Percentiles rank a stretch among this genome's conserved stretches.
phyloP scores from a whole-genome alignment of 2,888 invertebrate species.

The Spodoptera picta region DNA sequence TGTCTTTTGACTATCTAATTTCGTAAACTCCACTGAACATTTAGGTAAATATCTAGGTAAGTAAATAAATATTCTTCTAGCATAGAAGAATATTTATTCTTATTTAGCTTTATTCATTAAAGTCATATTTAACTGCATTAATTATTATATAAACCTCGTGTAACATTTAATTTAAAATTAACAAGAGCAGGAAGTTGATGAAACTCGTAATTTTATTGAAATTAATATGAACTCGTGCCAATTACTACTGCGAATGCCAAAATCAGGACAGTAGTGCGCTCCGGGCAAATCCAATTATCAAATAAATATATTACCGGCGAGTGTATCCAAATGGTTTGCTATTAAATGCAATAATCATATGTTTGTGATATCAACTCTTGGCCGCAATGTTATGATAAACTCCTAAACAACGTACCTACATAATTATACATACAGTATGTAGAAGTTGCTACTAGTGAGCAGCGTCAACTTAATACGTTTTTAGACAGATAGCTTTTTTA shows the following conservation, averaged over 20 bases:
- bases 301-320: constrained; percentile 20
- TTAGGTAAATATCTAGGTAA: too few species aligned
- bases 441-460: too few species aligned
- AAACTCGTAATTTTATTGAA: constrained; percentile 14
- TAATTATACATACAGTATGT: too few species aligned
- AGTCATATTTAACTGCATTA: too few species aligned
- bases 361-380: neutral
- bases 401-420: neutral
- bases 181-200: constrained; percentile 15
- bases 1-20: too few species aligned
- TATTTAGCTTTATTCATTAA: too few species aligned
- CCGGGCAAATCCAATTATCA: constrained; percentile 19
- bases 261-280: constrained; percentile 8
- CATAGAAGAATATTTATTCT: too few species aligned
- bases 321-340: constrained; percentile 28
- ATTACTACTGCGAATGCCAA: constrained; percentile 22
- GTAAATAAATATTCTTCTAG: too few species aligned
- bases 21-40: too few species aligned
- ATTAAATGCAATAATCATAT: constrained; percentile 37
- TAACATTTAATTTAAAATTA: constrained; percentile 15
- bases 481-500: too few species aligned
- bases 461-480: too few species aligned
- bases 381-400: constrained; percentile 2
- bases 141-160: too few species aligned
- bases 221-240: constrained; percentile 13